Evolutionary conservation across 2,113 vertebrate species (phyloP), one percentile per base, ranked within the genome.

Genomic region (Colius striatus): DNA sequence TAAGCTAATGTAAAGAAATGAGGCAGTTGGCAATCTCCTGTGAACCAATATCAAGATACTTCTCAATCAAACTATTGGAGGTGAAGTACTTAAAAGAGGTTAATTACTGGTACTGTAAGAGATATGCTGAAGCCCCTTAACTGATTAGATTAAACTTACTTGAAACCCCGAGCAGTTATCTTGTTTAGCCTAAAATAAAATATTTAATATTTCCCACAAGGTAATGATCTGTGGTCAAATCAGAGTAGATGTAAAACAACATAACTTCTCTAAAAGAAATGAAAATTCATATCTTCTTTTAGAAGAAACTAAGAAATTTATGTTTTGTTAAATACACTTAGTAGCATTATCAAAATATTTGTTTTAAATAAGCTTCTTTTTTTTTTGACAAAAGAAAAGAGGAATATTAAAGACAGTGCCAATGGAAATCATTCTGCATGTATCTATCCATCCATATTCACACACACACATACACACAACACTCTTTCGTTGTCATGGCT

Each of bases 101-200:
- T 93, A 98, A 85, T 98, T 97, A 97, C 83, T 94, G 84, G 57
- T 92, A 74, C 66, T 74, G 87, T 84, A 94, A 96, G 92, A 88
- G 80, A 81, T 95, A 83, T 84, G 82, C 16, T 77, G 83, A 93
- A 94, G 89, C 68, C 93, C 47, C 53, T 85, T 84, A 96, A 96
- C 51, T 16, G 4, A 95, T 97, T 96, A 75, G 8, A 61, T 51
- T 93, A 91, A 98, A 98, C 90, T 94, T 92, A 76, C 87, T 66
- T 95, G 92, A 98, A 97, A 97, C 96, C 91, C 93, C 97, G 96
- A 94, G 96, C 66, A 94, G 82, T 98, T 98, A 98, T 98, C 98
- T 97, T 98, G 92, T 98, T 98, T 98, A 98, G 94, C 72, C 97
- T 96, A 92, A 98, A 98, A 98, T 98, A 98, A 98, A 78, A 98